These are phyloP conservation scores for Ctenicera cuprea DNA, from an alignment of 2,888 invertebrate species.

Conservation along the genomic window DNA sequence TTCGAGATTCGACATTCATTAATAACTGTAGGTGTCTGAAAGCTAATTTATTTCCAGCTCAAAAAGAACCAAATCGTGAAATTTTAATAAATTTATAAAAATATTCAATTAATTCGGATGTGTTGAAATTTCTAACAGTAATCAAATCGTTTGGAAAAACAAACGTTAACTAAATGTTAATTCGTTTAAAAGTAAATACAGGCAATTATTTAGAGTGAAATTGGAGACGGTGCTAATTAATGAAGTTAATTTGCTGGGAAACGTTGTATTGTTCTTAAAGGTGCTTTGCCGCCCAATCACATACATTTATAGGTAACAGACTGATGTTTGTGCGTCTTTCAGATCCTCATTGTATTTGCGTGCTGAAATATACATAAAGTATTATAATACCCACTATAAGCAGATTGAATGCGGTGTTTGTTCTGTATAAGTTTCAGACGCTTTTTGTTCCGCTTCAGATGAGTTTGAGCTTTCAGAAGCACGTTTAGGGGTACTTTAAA, in stretches of 20 bases:
- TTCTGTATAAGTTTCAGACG: constrained; percentile 26
- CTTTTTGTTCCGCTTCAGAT: constrained; percentile 31
- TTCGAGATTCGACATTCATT: too few species aligned
- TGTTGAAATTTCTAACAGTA: background rate
- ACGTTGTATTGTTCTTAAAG: constrained; percentile 4
- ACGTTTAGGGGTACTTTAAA: background rate
- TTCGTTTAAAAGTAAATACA: background rate
- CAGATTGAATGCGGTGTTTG: constrained; percentile 22
- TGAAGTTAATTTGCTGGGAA: constrained; percentile 12
- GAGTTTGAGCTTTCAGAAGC: constrained; percentile 4
- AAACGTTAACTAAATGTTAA: background rate
- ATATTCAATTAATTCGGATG: too few species aligned
- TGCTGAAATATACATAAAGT: constrained; percentile 30
- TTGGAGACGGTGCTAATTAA: background rate
- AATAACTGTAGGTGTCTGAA: too few species aligned
- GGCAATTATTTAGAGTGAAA: constrained; percentile 5
- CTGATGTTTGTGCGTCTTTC: background rate
- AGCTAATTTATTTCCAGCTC: too few species aligned
- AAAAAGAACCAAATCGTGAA: too few species aligned
- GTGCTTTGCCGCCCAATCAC: background rate
- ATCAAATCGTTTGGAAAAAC: background rate
- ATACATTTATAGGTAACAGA: background rate
- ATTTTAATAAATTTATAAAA: too few species aligned
- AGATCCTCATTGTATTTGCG: constrained; percentile 18
- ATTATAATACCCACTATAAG: constrained; percentile 13